Conservation (phyloP, 2,888 invertebrate species). For the Ophraella communa region DNA sequence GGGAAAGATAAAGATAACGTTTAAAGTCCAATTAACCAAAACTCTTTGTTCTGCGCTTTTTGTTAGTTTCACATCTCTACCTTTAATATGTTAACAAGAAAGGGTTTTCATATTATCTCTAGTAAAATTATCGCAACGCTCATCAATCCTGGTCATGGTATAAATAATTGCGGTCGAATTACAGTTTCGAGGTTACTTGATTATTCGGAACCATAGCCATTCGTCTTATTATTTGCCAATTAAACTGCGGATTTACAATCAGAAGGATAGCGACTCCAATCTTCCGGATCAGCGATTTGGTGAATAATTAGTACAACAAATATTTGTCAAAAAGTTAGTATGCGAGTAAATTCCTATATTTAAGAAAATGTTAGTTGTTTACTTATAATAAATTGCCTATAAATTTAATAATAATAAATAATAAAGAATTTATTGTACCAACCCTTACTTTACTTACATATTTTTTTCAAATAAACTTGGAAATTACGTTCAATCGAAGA, state of each 20-base stretch:
- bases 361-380: background rate
- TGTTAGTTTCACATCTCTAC: background rate
- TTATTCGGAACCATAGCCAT: background rate
- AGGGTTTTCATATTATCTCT: background rate
- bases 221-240: background rate
- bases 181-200: background rate
- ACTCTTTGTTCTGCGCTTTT: too few relatives aligned
- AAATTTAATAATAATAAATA: too few relatives aligned
- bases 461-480: too few relatives aligned
- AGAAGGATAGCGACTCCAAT: background rate
- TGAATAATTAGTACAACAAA: background rate
- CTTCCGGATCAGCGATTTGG: background rate
- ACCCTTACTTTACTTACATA: too few relatives aligned
- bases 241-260: background rate
- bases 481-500: too few relatives aligned
- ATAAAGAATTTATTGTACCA: too few relatives aligned
- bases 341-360: background rate
- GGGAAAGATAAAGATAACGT: too few relatives aligned
- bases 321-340: too few relatives aligned
- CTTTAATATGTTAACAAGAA: background rate
- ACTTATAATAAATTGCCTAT: too few relatives aligned
- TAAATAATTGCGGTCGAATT: background rate
- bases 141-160: background rate
- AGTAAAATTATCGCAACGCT: background rate
- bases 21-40: too few relatives aligned